These are phyloP conservation scores for Drosophila buzzatii DNA, from an alignment of 2,888 invertebrate genomes.

Conservation along the genomic window DNA sequence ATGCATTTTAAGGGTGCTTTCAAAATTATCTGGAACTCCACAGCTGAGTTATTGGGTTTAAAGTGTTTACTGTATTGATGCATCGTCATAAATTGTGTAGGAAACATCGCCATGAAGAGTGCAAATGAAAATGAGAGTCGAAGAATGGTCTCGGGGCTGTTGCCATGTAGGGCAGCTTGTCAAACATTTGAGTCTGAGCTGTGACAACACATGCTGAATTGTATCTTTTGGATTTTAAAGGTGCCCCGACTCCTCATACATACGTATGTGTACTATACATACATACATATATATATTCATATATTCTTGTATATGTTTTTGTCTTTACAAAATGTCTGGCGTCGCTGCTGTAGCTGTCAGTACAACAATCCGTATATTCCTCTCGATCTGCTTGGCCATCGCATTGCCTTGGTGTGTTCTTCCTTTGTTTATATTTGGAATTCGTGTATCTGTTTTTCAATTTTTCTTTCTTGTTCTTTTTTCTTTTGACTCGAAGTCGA, in stretches of 20 bases:
- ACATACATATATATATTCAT: background rate
- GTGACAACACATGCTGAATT: constrained; percentile 40
- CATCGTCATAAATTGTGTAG: background rate
- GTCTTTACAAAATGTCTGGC: constrained; percentile 64
- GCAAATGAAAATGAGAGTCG: background rate
- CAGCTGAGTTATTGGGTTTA: background rate
- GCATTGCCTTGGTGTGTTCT: constrained; percentile 24
- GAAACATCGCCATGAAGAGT: constrained; percentile 2
- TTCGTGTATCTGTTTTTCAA: constrained; percentile 24
- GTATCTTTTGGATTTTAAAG: constrained; percentile 24
- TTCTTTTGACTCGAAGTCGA: constrained; percentile 24
- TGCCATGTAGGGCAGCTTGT: constrained; percentile 47
- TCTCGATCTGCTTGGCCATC: constrained; percentile 7
- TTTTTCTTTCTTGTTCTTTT: background rate
- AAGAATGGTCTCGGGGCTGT: constrained; percentile 38
- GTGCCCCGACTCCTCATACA: constrained; percentile 20
- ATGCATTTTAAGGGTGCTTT: too few relatives aligned
- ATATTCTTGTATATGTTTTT: background rate
- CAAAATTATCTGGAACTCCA: background rate
- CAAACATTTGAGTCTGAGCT: constrained; percentile 17
- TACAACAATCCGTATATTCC: constrained; percentile 41
- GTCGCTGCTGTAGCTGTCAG: constrained; percentile 38
- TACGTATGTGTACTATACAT: background rate
- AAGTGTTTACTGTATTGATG: background rate
- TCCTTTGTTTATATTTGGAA: constrained; percentile 67